phyloP scores from a whole-genome alignment of 2,113 vertebrate species.

The Halcyon senegalensis region DNA sequence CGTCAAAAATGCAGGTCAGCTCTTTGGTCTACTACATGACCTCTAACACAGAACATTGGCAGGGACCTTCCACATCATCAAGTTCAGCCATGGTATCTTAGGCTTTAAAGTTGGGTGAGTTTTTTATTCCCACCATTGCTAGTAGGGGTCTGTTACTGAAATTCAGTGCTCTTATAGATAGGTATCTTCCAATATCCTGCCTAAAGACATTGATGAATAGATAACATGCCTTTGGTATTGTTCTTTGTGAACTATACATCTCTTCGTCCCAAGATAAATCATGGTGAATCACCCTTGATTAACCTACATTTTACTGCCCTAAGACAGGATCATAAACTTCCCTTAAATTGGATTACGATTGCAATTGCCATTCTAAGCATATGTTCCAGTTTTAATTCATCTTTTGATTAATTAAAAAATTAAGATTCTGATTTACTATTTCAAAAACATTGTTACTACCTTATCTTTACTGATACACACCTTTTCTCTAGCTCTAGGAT shows the following conservation, averaged over 20 bases:
- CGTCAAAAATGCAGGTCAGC: not conserved
- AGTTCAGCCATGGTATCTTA: accelerated
- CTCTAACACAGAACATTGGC: not conserved
- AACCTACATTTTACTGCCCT: not conserved
- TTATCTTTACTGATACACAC: not conserved
- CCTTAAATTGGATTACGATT: accelerated
- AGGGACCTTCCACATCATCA: not conserved
- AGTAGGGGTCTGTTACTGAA: not conserved
- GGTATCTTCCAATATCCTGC: not conserved
- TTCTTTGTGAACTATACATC: not conserved
- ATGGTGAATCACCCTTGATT: not conserved
- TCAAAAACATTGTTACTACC: not conserved
- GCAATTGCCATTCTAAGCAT: not conserved
- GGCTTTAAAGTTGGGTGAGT: accelerated
- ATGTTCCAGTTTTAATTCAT: not conserved
- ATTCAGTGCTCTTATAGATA: not conserved
- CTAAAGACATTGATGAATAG: not conserved
- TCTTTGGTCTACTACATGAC: accelerated
- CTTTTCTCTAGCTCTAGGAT: not conserved
- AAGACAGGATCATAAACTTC: not conserved
- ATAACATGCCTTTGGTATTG: not conserved
- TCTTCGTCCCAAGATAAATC: not conserved
- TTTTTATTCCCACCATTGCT: not conserved
- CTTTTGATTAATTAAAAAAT: not conserved
- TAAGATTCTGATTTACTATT: not conserved